Evolutionary conservation across 2,113 vertebrate genomes (phyloP), one percentile per base, ranked within the genome.

Genomic region (Brienomyrus brachyistius): DNA sequence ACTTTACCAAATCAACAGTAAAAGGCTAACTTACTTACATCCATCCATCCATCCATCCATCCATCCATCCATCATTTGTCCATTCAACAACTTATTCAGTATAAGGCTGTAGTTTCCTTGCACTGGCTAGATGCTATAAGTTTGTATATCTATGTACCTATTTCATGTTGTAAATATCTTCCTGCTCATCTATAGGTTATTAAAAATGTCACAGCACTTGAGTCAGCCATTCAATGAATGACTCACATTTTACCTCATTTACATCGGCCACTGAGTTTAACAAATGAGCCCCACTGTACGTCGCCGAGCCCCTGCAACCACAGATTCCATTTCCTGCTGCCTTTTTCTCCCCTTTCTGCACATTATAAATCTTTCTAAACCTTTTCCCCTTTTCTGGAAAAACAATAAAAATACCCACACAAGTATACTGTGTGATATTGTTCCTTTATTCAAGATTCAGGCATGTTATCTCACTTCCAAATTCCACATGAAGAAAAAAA

Each of bases 321-420:
- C 21, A 74, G 86, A 82, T 48, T 48, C 52, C 35, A 43, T 85
- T 51, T 84, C 45, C 19, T 80, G 31, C 27, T 50, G 47, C 23
- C 89, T 54, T 17, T 89, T 8, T 70, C 77, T 89, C 87, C 88
- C 62, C 92, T 88, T n/a, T 88, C 35, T 90, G 47, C 56, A 50
- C 89, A 88, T 90, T 91, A 94, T 94, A 92, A 91, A 93, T 94
- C 92, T 95, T 92, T 91, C 77, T 92, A 92, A 91, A 88, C 88
- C 89, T 87, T 82, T 27, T 3, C 52, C 66, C 88, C 43, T 85
- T 91, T 90, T 87, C 89, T 91, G 27, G 54, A 92, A 91, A 92
- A 92, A 90, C 92, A 54, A 54, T 54, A 54, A 92, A 94, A 92
- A 93, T 70, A 93, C 90, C 91, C 91, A 66, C 89, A 77, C n/a